Conservation (phyloP, 2,888 invertebrate species). For the Pristionchus mayeri region DNA sequence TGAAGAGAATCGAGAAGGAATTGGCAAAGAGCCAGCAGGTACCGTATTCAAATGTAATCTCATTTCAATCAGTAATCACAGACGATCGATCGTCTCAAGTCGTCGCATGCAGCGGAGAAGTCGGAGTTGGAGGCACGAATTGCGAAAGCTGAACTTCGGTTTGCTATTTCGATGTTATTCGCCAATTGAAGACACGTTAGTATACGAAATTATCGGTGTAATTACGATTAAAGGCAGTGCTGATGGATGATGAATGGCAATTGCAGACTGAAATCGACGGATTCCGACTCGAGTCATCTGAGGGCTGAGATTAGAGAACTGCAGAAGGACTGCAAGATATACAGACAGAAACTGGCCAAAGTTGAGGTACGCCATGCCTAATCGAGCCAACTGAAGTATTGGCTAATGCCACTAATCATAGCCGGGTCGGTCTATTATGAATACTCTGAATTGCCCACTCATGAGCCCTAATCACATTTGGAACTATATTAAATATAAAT, state of each 20-base stretch:
- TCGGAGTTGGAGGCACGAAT: conserved; percentile 11
- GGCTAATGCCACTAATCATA: no score
- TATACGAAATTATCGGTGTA: no score
- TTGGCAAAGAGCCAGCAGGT: conserved; percentile 9
- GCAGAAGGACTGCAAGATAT: conserved; percentile 65
- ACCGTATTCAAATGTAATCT: neutral
- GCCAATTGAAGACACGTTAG: no score
- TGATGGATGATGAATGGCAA: neutral
- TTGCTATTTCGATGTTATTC: neutral
- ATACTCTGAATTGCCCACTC: no score
- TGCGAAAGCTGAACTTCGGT: neutral
- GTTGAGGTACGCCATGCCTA: conserved; percentile 60
- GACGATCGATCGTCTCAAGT: conserved; percentile 19
- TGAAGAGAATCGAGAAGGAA: conserved; percentile 14
- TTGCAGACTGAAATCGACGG: neutral
- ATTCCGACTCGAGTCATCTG: conserved; percentile 43
- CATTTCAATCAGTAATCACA: neutral
- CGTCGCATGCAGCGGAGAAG: neutral
- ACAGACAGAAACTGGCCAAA: conserved; percentile 63
- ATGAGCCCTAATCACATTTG: no score
- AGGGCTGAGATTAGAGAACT: conserved; percentile 58
- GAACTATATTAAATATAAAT: no score
- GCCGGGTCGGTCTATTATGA: no score
- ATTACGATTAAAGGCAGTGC: no score
- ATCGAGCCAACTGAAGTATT: no score